Percentiles rank a stretch among this genome's conserved stretches.
These are phyloP conservation scores for Lochmaea crataegi DNA, from an alignment of 2,888 invertebrate species.

Conservation along the genomic window DNA sequence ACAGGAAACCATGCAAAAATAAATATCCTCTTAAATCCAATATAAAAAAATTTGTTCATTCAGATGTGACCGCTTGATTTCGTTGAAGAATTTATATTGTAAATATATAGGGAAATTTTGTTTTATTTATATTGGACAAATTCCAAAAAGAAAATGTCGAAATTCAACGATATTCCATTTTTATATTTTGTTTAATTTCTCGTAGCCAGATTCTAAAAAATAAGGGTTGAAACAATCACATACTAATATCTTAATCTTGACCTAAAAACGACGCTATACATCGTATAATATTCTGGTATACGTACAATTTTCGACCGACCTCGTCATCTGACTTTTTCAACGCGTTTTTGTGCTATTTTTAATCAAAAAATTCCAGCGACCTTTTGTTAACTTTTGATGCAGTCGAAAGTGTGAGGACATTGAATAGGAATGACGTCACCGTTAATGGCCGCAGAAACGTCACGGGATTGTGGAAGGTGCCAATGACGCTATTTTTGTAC, in stretches of 20 bases:
- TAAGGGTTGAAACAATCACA: not conserved
- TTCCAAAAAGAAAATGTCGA: too few species aligned
- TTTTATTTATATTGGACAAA: too few species aligned
- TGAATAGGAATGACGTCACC: conserved; percentile 36
- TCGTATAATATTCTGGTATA: not conserved
- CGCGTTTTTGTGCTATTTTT: conserved; percentile 22
- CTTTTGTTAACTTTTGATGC: conserved; percentile 26
- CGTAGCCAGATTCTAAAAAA: too few species aligned
- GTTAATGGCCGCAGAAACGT: conserved; percentile 35
- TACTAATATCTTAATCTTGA: not conserved
- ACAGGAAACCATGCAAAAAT: too few species aligned
- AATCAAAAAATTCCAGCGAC: conserved; percentile 20
- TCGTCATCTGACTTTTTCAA: conserved; percentile 16
- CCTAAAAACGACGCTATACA: conserved; percentile 1
- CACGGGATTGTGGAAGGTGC: conserved; percentile 38
- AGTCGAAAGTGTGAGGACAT: conserved; percentile 34
- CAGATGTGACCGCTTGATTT: too few species aligned
- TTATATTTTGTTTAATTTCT: too few species aligned
- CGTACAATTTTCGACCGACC: conserved; percentile 8
- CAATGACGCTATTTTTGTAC: conserved; percentile 39
- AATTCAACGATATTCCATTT: too few species aligned
- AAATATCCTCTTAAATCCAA: too few species aligned
- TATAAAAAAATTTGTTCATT: too few species aligned
- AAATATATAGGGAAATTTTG: too few species aligned
- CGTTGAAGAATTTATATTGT: too few species aligned